phyloP scores from a whole-genome alignment of 2,797 vertebrate genomes.

The Spinus pinus region DNA sequence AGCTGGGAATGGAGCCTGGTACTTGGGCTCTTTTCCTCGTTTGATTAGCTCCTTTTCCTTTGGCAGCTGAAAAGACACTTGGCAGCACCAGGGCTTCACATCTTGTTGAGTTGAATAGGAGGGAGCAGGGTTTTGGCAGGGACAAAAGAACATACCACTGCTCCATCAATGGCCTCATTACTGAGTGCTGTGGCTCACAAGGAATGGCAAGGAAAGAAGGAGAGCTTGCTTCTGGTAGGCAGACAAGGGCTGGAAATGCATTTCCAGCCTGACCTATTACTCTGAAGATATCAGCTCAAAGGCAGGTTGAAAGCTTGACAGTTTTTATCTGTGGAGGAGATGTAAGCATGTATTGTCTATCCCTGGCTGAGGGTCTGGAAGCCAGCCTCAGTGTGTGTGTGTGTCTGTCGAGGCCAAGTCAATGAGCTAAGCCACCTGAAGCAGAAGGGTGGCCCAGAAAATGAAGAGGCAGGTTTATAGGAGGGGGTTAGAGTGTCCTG shows the following conservation, averaged over 20 bases:
- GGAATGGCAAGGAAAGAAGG: not conserved
- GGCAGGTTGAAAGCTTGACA: not conserved
- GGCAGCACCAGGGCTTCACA: slow-evolving; percentile 11
- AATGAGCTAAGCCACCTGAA: not conserved
- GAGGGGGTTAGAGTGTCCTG: not conserved
- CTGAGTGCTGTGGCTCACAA: not conserved
- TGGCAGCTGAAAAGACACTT: slow-evolving; percentile 35
- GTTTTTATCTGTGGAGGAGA: not conserved
- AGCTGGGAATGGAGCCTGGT: slow-evolving; percentile 13
- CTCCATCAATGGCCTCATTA: slow-evolving; percentile 37
- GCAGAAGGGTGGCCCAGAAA: not conserved
- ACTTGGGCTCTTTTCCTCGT: not conserved
- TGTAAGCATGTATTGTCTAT: accelerated
- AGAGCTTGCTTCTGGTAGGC: not conserved
- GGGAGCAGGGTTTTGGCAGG: slow-evolving; percentile 42
- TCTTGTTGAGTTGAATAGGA: slow-evolving; percentile 48
- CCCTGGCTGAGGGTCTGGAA: not conserved
- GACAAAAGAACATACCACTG: not conserved
- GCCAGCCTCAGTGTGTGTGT: not conserved
- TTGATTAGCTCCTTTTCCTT: slow-evolving; percentile 36
- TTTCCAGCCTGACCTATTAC: not conserved
- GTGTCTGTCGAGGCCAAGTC: not conserved
- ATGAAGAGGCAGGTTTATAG: not conserved
- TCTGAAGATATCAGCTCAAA: not conserved
- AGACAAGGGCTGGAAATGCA: not conserved